A percentile compares a stretch with the other conserved stretches of the same genome.
phyloP scores from a whole-genome alignment of 2,888 invertebrate species.

The Ochropleura plecta region DNA sequence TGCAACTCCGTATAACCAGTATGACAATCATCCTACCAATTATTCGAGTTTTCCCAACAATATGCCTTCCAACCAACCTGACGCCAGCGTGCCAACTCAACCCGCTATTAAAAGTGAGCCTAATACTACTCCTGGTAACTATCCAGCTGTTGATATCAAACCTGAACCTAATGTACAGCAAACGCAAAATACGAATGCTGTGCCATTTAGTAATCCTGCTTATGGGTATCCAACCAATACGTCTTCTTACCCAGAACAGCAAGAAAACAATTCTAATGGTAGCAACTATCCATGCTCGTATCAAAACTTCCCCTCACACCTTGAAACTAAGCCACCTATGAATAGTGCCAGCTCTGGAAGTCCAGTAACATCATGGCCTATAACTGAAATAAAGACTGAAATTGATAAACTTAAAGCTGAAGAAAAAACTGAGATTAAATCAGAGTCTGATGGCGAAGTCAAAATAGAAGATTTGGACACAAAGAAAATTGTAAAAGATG shows the following conservation, averaged over 20 bases:
- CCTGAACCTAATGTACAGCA: conserved; percentile 72
- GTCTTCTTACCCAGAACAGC: conserved; percentile 74
- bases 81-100: conserved; percentile 63
- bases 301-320: conserved; percentile 78
- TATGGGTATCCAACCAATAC: conserved; percentile 79
- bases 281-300: conserved; percentile 78
- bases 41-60: conserved; percentile 80
- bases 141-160: conserved; percentile 75
- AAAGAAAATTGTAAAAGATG: conserved; percentile 86
- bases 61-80: conserved; percentile 72
- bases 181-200: conserved; percentile 65
- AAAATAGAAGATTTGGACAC: conserved; percentile 89
- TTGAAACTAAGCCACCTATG: conserved; percentile 85
- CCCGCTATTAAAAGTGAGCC: conserved; percentile 61
- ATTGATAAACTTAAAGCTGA: conserved; percentile 85
- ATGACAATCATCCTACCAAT: conserved; percentile 76
- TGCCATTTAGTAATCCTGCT: conserved; percentile 73
- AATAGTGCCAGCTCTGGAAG: conserved; percentile 83
- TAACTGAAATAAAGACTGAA: conserved; percentile 86
- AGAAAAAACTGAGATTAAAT: conserved; percentile 86
- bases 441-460: conserved; percentile 89
- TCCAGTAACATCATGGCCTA: conserved; percentile 85
- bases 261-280: conserved; percentile 72
- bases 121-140: conserved; percentile 59
- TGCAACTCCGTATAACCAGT: conserved; percentile 80